Evolutionary conservation across 2,113 vertebrate species (phyloP).

Genomic region (Leuciscus idus): DNA sequence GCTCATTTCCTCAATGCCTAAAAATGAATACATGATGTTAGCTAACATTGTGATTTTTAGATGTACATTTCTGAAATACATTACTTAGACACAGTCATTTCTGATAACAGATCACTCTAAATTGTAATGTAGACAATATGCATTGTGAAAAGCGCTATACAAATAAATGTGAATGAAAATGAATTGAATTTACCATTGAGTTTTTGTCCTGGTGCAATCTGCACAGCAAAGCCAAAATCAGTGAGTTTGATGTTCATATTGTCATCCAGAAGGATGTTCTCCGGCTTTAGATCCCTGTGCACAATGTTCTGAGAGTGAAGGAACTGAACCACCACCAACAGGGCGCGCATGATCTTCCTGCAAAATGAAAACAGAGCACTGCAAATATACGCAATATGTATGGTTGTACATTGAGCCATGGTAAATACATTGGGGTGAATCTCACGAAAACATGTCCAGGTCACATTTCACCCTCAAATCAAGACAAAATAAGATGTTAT

Average conservation of each 20-base stretch:
- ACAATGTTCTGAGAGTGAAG: conserved; percentile 91
- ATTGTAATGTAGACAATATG: too few species aligned
- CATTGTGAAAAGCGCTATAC: too few species aligned
- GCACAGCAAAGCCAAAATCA: conserved; percentile 94
- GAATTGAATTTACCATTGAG: conserved; percentile 81
- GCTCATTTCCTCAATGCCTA: too few species aligned
- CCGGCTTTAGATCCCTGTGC: conserved; percentile 95
- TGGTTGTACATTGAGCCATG: not conserved
- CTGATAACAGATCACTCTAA: too few species aligned
- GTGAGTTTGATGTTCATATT: conserved; percentile 97
- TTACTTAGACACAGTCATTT: too few species aligned
- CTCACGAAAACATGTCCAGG: too few species aligned
- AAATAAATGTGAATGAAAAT: too few species aligned
- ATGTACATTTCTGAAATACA: too few species aligned
- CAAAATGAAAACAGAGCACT: conserved; percentile 19
- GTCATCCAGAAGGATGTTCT: conserved; percentile 95
- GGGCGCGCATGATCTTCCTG: conserved; percentile 93
- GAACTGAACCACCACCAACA: conserved; percentile 89
- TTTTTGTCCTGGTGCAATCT: conserved; percentile 78
- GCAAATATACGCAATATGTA: not conserved
- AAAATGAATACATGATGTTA: too few species aligned
- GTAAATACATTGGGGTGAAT: too few species aligned
- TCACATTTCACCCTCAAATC: not conserved
- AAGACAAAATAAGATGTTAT: too few species aligned
- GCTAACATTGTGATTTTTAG: too few species aligned